These are phyloP conservation scores for Strix aluco DNA, from an alignment of 2,113 vertebrate genomes.

Conservation along the genomic window DNA sequence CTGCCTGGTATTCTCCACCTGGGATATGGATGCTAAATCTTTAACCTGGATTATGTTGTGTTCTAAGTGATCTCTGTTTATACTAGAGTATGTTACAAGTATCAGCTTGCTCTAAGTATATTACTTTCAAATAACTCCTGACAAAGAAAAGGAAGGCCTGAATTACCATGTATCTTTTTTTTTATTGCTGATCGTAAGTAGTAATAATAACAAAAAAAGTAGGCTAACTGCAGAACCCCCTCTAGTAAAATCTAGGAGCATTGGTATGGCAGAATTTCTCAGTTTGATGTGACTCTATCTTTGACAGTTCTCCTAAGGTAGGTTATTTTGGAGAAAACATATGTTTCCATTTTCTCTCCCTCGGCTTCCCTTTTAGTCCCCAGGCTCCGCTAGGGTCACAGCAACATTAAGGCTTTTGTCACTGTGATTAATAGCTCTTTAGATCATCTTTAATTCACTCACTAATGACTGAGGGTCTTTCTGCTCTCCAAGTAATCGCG, in stretches of 20 bases:
- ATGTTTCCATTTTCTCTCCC: slow-evolving; percentile 97
- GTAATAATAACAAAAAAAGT: slow-evolving; percentile 9
- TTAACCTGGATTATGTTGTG: not conserved
- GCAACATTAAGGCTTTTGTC: slow-evolving; percentile 99
- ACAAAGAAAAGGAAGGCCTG: slow-evolving; percentile 17
- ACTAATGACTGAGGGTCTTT: slow-evolving; percentile 98
- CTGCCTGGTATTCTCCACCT: not conserved
- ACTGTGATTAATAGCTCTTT: slow-evolving; percentile 99
- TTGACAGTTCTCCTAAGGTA: slow-evolving; percentile 94
- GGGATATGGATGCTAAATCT: not conserved
- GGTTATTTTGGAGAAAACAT: slow-evolving; percentile 98
- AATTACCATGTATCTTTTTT: not conserved
- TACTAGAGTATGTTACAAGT: not conserved
- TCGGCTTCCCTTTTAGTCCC: slow-evolving; percentile 88
- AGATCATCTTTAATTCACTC: slow-evolving; percentile 99
- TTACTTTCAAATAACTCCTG: slow-evolving; percentile 29
- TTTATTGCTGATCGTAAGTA: slow-evolving; percentile 23
- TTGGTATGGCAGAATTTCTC: slow-evolving; percentile 75
- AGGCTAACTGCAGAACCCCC: slow-evolving; percentile 28
- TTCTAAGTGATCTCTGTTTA: not conserved
- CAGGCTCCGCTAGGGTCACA: slow-evolving; percentile 91
- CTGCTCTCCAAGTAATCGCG: slow-evolving; percentile 96
- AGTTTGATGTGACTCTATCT: slow-evolving; percentile 77
- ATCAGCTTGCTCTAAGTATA: not conserved
- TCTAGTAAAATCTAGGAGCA: slow-evolving; percentile 61